Evolutionary conservation across 2,888 invertebrate genomes (phyloP), one percentile per base, ranked within the genome.

Genomic region (Atherix ibis): DNA sequence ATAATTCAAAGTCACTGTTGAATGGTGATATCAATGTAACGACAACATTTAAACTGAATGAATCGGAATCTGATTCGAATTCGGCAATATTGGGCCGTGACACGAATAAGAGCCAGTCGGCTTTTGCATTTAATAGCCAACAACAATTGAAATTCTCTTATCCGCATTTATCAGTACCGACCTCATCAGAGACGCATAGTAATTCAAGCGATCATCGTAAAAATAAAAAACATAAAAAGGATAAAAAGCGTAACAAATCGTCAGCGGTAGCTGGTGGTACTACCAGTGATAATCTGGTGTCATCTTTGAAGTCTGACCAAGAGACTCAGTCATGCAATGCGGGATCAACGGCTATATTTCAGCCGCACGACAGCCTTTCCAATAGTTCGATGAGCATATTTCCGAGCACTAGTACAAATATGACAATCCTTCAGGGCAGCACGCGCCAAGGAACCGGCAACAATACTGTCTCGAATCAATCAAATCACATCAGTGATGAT

Each of bases 331-430:
- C 22, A 2, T 16, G 16, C 2, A 17, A n/a, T n/a, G 34, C 18
- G 15, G 15, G 10, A 5, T 9, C 18, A 17, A 22, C 5, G 35
- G 28, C 4, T 27, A 28, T 14, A 4, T 40, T 38, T 32, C 40
- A 40, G 13, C 41, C 40, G 13, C 44, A 45, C 28, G 46, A 46
- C 10, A 43, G 42, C 28, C 31, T 46, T 16, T 46, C 46, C 10
- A 46, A 45, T 27, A 57, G 56, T 40, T 58, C 58, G 3, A 49
- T 58, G 47, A 54, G 54, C 38, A 41, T 43, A 18, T 46, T 46
- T 38, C 45, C 44, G 18, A 36, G 25, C 10, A 31, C 38, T 8
- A 30, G 25, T 18, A 39, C 36, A 4, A 36, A 32, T 29, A 35
- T 28, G n/a, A 38, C 36, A 18, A 31, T 36, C 9, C 24, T 31